phyloP scores from a whole-genome alignment of 2,113 vertebrate genomes.

The Mormyrus iriodes region DNA sequence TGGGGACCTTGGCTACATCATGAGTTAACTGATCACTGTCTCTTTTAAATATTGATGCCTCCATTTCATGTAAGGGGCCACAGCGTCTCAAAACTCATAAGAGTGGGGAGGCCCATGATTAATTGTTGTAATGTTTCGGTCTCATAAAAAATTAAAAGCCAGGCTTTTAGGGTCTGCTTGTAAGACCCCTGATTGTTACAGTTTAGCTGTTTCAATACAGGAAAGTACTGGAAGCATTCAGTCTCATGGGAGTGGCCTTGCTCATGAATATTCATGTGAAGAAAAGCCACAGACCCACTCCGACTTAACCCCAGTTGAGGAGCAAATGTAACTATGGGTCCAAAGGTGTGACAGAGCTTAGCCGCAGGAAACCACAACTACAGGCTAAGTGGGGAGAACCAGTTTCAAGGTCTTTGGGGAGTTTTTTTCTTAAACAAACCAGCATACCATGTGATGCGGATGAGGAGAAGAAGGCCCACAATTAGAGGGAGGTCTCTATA shows the following conservation, averaged over 20 bases:
- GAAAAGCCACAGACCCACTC: conserved; percentile 31
- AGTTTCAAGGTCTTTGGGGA: conserved; percentile 31
- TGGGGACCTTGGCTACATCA: neutral
- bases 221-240: conserved; percentile 49
- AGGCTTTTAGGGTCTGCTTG: conserved; percentile 46
- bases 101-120: conserved; percentile 54
- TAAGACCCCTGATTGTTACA: conserved; percentile 28
- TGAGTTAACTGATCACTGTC: conserved; percentile 20
- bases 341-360: conserved; percentile 39
- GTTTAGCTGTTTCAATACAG: conserved; percentile 45
- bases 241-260: conserved; percentile 17
- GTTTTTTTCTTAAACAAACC: conserved; percentile 5
- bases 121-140: conserved; percentile 55
- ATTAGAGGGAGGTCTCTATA: conserved; percentile 9
- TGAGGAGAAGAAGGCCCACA: neutral
- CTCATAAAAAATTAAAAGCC: conserved; percentile 70
- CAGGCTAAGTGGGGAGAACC: conserved; percentile 24
- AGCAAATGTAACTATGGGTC: conserved; percentile 29
- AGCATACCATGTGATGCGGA: neutral
- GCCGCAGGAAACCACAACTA: conserved; percentile 42
- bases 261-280: conserved; percentile 47
- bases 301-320: conserved; percentile 30
- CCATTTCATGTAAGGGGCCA: conserved; percentile 42
- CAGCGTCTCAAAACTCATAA: conserved; percentile 45
- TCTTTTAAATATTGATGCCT: conserved; percentile 57